Evolutionary conservation across 2,888 invertebrate species (phyloP), one percentile per base, ranked within the genome.

Genomic region (Coecobrya sp.): DNA sequence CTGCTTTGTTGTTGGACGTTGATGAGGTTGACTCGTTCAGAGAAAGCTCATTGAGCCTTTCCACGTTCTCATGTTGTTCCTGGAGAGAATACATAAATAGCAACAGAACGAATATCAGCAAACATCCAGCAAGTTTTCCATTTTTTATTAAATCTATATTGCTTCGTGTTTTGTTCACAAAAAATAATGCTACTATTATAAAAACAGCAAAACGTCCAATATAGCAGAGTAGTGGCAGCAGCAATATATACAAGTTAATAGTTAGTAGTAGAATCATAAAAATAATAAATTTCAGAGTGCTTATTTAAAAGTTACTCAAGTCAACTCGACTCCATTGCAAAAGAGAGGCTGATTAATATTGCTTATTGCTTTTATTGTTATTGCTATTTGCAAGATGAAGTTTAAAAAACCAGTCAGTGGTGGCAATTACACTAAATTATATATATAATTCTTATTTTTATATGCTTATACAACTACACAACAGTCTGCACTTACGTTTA

Each of bases 11-110:
- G 65, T 76, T 86, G 84, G 70, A 73, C 45, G 89, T 68, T 68
- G 89, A 68, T 55, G 89, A 13, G 30, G 55, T 79, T 27, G 96
- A 96, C 16, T 95, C 95, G 85, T 96, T 96, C 36, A 96, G 95
- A 62, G 93, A 93, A 93, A 95, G 93, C 82, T 96, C 95, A 86
- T 96, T 96, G 95, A 96, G 96, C 85, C 96, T 95, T 94, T 96
- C 96, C 94, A 96, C 96, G 95, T 96, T 96, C 59, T 92, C 92
- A 85, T 97, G 97, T 95, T 97, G 97, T 95, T 98, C 98, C 97
- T 98, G 86, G 94, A 92, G 25, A 25, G 19, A 62, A 81, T 30
- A 52, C 52, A 81, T 10, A 76, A 76, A 76, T 2, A 36, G 19
- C 36, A 87, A 70, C 36, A 30, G 76, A 27, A 89, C 73, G 88